Conservation (phyloP, 2,888 invertebrate genomes). For the Nomada lathburiana region DNA sequence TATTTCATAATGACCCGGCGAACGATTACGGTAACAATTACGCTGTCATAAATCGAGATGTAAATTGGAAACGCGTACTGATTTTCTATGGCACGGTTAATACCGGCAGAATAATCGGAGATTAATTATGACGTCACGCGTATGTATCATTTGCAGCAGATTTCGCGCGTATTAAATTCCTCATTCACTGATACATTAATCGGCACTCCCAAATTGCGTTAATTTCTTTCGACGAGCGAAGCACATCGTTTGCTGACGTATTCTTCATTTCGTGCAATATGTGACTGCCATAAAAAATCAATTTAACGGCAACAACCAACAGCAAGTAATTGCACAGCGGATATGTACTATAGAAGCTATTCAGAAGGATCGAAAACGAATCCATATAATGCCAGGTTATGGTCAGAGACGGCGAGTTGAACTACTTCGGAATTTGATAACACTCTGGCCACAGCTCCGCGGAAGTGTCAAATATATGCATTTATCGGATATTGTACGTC, state of each 20-base stretch:
- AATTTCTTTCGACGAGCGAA: slow-evolving; percentile 1
- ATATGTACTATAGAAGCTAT: slow-evolving; percentile 6
- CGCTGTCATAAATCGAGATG: slow-evolving; percentile 25
- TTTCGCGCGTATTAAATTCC: slow-evolving; percentile 36
- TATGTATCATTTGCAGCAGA: slow-evolving; percentile 45
- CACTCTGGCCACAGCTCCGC: slow-evolving; percentile 33
- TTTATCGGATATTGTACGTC: slow-evolving; percentile 49
- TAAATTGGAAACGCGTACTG: slow-evolving; percentile 31
- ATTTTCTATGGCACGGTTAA: slow-evolving; percentile 36
- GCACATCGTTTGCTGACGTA: neutral
- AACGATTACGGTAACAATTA: slow-evolving; percentile 29
- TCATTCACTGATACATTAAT: slow-evolving; percentile 31
- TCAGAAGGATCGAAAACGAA: slow-evolving; percentile 32
- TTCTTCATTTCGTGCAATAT: slow-evolving; percentile 3
- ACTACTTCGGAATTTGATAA: slow-evolving; percentile 64
- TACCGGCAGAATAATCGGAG: slow-evolving; percentile 34
- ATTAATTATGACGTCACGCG: slow-evolving; percentile 36
- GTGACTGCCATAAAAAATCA: neutral
- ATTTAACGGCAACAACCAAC: neutral
- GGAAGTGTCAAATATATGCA: slow-evolving; percentile 38
- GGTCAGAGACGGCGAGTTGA: slow-evolving; percentile 43
- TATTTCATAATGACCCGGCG: slow-evolving; percentile 1
- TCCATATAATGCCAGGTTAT: slow-evolving; percentile 32
- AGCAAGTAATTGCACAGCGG: slow-evolving; percentile 18
- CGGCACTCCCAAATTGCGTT: neutral